A percentile compares a stretch with the other conserved stretches of the same genome.
Conservation (phyloP, 2,113 vertebrate species). For the Istiophorus platypterus region DNA sequence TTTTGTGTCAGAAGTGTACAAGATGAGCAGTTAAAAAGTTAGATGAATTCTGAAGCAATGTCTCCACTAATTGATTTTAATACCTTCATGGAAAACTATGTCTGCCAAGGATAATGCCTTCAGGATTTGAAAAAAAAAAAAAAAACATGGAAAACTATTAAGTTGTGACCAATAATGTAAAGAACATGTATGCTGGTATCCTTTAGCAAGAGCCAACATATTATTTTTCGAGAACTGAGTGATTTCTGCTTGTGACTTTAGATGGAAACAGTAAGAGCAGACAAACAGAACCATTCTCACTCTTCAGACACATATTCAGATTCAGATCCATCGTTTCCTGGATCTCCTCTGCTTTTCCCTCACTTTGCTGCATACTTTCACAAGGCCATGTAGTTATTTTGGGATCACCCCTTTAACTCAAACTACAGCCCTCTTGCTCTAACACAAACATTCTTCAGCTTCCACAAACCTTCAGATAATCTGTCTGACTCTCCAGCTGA, state of each 20-base stretch:
- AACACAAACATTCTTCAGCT: slow-evolving; percentile 73
- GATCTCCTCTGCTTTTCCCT: slow-evolving; percentile 51
- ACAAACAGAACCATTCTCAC: slow-evolving; percentile 16
- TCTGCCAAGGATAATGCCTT: no score
- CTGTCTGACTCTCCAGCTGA: slow-evolving; percentile 47
- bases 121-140: no score
- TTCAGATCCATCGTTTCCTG: slow-evolving; percentile 64
- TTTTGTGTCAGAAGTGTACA: no score
- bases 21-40: no score
- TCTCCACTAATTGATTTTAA: no score
- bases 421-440: slow-evolving; percentile 62
- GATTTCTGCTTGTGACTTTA: background rate
- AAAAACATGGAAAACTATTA: no score
- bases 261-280: background rate
- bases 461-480: slow-evolving; percentile 66
- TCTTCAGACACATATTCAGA: slow-evolving; percentile 1
- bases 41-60: no score
- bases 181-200: no score
- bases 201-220: background rate
- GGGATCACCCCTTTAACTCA: slow-evolving; percentile 71
- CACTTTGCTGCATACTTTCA: slow-evolving; percentile 71
- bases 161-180: no score
- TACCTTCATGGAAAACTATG: no score
- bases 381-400: slow-evolving; percentile 80
- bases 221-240: background rate